phyloP scores from a whole-genome alignment of 2,888 invertebrate species.

The Limnephilus lunatus region DNA sequence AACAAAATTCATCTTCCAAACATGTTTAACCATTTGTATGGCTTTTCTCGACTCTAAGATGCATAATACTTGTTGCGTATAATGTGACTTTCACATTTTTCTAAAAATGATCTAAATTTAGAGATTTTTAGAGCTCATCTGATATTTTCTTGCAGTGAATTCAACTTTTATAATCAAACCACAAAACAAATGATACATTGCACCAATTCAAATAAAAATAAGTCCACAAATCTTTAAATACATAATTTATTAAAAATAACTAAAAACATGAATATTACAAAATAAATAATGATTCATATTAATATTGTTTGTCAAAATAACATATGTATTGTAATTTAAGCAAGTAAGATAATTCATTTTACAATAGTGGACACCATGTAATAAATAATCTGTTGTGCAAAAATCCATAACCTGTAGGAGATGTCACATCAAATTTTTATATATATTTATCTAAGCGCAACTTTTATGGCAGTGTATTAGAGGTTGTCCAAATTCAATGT shows the following conservation, averaged over 20 bases:
- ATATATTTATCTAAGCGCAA: background rate
- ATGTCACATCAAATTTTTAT: background rate
- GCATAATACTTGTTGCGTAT: background rate
- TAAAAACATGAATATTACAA: background rate
- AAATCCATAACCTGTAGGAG: background rate
- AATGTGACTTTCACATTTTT: background rate
- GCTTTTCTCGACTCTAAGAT: background rate
- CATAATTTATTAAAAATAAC: conserved; percentile 17
- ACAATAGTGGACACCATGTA: background rate
- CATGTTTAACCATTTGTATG: background rate
- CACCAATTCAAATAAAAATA: conserved; percentile 12
- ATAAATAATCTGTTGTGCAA: background rate
- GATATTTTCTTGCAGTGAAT: background rate
- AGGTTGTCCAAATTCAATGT: background rate
- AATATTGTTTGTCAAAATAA: background rate
- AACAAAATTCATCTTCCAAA: background rate
- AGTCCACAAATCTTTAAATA: conserved; percentile 15
- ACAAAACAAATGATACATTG: background rate
- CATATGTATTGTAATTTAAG: background rate
- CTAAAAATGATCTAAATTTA: background rate
- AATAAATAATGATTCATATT: no score
- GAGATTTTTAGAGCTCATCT: background rate
- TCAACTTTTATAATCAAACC: background rate
- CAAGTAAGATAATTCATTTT: background rate
- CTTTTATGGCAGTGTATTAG: background rate